phyloP scores from a whole-genome alignment of 2,797 vertebrate genomes.

The Phalanger gymnotis region DNA sequence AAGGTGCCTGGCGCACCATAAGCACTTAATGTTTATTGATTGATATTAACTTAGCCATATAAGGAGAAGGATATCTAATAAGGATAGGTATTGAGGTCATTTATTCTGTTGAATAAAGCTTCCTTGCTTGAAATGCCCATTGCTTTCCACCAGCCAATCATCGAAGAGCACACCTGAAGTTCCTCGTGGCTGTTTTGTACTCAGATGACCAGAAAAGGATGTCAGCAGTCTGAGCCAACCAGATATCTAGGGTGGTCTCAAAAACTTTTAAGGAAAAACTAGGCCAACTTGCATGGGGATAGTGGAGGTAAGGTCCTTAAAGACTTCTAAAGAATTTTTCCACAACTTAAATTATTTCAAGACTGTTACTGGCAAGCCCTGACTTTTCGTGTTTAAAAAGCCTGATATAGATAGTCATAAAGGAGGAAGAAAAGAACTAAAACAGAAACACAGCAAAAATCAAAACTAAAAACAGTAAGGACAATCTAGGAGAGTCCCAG shows the following conservation, averaged over 20 bases:
- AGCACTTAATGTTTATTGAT: background rate
- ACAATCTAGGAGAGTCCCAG: background rate
- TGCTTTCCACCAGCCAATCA: background rate
- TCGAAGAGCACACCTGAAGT: background rate
- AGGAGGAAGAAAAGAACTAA: background rate
- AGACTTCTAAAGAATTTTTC: background rate
- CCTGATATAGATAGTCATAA: background rate
- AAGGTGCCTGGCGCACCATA: background rate
- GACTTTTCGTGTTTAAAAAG: background rate
- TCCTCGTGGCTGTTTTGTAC: background rate
- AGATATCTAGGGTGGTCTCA: background rate
- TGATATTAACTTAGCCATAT: background rate
- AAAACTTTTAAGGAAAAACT: background rate
- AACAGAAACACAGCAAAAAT: background rate
- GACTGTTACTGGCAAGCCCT: background rate
- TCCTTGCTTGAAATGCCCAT: background rate
- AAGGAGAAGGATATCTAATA: background rate
- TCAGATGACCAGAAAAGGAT: background rate
- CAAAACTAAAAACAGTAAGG: background rate
- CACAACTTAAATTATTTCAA: background rate
- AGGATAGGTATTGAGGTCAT: background rate
- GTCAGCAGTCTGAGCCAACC: background rate
- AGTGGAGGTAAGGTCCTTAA: background rate
- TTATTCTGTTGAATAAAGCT: background rate
- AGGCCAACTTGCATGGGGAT: background rate